phyloP scores from a whole-genome alignment of 1,140 invertebrate species.

The Doryteuthis pealeii region DNA sequence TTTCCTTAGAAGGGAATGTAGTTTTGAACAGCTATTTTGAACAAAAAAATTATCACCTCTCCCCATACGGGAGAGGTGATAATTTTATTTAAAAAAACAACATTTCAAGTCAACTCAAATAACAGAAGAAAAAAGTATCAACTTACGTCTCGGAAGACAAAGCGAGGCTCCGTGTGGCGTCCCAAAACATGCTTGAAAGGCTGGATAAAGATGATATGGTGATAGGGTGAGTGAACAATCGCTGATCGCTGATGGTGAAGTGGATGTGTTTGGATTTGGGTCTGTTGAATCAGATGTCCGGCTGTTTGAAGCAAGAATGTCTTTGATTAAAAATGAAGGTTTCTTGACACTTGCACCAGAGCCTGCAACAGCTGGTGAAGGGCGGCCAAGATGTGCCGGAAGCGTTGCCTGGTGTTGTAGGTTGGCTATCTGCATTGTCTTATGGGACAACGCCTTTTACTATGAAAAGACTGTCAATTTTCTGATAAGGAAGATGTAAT shows the following conservation, averaged over 20 bases:
- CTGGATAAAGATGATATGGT: conserved; percentile 3
- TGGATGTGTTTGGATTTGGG: background rate
- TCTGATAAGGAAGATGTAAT: too few species aligned
- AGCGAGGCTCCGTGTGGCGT: background rate
- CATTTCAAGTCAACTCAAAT: too few species aligned
- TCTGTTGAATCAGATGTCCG: background rate
- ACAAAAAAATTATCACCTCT: too few species aligned
- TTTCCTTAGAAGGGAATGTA: too few species aligned
- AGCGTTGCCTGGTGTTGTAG: background rate
- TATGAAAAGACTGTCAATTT: too few species aligned
- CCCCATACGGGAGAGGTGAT: too few species aligned
- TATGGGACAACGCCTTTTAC: too few species aligned
- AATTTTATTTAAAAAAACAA: too few species aligned
- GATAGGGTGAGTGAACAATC: background rate
- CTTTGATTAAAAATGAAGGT: background rate
- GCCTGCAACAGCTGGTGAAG: background rate
- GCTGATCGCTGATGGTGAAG: background rate
- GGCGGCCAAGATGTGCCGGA: background rate
- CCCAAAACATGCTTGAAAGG: conserved; percentile 6
- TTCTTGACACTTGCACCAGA: background rate
- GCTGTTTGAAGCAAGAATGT: background rate
- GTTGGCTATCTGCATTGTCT: background rate
- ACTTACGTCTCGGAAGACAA: conserved; percentile 9
- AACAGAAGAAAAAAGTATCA: too few species aligned
- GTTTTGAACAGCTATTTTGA: too few species aligned